Conservation (phyloP, 2,888 invertebrate species). For the Calameuta pallipes region DNA sequence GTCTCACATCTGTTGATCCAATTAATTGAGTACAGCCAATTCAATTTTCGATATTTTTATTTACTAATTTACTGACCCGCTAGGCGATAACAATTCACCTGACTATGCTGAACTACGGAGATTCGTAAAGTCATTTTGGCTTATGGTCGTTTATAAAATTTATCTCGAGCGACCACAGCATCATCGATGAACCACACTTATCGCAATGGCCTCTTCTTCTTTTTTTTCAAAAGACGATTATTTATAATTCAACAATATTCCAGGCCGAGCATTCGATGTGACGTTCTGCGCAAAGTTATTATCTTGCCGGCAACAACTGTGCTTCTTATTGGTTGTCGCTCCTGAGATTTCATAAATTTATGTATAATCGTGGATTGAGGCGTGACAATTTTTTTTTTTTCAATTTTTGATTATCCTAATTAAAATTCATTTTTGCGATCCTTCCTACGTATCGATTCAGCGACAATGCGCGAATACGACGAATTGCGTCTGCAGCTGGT, state of each 20-base stretch:
- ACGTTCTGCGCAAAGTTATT: background rate
- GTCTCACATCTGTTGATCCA: background rate
- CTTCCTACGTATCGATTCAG: background rate
- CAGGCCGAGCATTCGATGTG: background rate
- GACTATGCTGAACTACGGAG: background rate
- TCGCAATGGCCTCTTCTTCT: background rate
- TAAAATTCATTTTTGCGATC: background rate
- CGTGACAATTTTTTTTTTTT: background rate
- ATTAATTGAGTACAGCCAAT: background rate
- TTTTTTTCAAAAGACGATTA: background rate
- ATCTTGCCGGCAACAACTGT: background rate
- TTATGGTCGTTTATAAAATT: background rate
- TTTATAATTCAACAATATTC: background rate
- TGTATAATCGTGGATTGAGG: background rate
- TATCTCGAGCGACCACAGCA: background rate
- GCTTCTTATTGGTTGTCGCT: background rate
- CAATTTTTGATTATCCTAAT: background rate
- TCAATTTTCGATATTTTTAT: background rate
- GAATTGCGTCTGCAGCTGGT: too few species aligned
- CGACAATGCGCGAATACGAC: background rate
- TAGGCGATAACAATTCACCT: background rate
- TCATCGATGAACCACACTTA: background rate
- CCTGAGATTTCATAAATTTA: background rate
- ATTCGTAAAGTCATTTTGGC: too few species aligned
- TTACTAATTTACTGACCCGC: background rate